These are phyloP conservation scores for Pangasius djambal DNA, from an alignment of 2,797 vertebrate genomes.

Conservation along the genomic window DNA sequence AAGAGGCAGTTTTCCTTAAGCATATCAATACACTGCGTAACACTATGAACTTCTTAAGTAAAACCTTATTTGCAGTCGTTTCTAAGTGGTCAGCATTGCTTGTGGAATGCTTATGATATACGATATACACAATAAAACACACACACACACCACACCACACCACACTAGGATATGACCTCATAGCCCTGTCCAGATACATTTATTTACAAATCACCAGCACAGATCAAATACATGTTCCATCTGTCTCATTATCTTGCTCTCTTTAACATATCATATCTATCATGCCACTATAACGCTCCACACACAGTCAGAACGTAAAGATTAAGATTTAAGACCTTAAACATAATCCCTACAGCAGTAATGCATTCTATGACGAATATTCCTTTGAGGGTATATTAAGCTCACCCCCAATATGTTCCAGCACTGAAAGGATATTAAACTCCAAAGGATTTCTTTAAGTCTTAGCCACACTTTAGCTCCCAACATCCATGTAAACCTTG, in stretches of 20 bases:
- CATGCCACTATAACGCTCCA: neutral
- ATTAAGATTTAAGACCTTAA: neutral
- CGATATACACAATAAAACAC: neutral
- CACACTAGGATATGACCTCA: neutral
- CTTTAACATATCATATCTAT: neutral
- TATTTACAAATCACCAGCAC: neutral
- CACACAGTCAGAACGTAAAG: neutral
- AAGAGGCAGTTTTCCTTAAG: constrained; percentile 10
- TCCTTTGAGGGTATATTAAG: constrained; percentile 18
- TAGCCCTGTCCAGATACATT: neutral
- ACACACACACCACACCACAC: neutral
- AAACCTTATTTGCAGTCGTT: neutral
- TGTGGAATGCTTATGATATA: neutral
- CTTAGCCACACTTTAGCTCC: neutral
- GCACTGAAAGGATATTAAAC: constrained; percentile 8
- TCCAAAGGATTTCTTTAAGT: neutral
- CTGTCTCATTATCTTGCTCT: neutral
- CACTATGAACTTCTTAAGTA: neutral
- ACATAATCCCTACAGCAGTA: neutral
- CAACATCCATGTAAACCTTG: neutral
- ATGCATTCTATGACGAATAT: constrained; percentile 10
- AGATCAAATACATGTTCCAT: neutral
- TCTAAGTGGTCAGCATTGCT: neutral
- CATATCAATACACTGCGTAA: neutral
- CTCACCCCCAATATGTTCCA: neutral